Conservation (phyloP, 2,113 vertebrate genomes). For the Carettochelys insculpta region DNA sequence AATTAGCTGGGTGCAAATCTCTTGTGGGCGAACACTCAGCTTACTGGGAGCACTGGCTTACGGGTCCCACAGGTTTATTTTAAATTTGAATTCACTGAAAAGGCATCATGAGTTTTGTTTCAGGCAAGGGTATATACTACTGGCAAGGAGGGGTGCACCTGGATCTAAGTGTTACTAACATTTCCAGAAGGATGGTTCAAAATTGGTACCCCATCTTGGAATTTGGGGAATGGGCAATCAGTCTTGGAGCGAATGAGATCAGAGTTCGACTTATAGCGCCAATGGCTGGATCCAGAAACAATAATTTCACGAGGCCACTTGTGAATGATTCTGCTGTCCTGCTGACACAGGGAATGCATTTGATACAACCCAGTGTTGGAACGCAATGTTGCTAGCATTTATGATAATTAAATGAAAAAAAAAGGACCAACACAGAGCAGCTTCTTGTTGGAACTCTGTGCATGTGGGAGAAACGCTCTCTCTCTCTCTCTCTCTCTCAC, state of each 20-base stretch:
- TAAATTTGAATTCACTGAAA: neutral
- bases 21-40: too few relatives aligned
- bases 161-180: neutral
- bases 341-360: slow-evolving; percentile 20
- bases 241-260: neutral
- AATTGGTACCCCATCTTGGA: neutral
- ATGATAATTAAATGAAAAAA: slow-evolving; percentile 45
- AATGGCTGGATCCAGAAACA: neutral
- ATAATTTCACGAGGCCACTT: neutral
- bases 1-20: too few relatives aligned
- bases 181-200: neutral
- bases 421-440: slow-evolving; percentile 43
- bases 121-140: neutral
- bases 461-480: too few relatives aligned
- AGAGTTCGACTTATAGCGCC: accelerated
- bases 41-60: too few relatives aligned
- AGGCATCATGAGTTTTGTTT: neutral
- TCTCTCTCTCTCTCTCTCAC: too few relatives aligned
- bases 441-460: too few relatives aligned
- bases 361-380: slow-evolving; percentile 31
- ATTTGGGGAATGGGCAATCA: neutral
- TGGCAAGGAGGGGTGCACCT: neutral
- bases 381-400: slow-evolving; percentile 12
- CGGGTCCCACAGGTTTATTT: neutral
- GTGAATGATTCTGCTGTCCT: slow-evolving; percentile 54